Evolutionary conservation across 2,113 vertebrate species (phyloP).

Genomic region (Microtus pennsylvanicus): DNA sequence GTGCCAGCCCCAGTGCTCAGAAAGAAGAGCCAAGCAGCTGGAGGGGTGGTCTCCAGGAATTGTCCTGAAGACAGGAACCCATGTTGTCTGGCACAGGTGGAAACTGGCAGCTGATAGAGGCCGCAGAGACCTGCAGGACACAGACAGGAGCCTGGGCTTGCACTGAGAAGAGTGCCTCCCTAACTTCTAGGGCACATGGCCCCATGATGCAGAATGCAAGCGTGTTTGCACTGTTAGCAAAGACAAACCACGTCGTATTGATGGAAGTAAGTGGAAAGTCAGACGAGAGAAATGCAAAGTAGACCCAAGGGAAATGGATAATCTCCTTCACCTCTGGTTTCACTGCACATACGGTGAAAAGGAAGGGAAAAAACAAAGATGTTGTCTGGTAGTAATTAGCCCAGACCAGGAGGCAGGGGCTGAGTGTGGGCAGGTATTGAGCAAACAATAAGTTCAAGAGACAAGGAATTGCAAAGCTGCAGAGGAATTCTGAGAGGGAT

Average conservation of each 20-base stretch:
- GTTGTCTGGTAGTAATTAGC: not conserved
- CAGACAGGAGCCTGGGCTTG: not conserved
- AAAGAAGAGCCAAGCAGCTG: not conserved
- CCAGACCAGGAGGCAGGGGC: not conserved
- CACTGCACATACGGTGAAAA: not conserved
- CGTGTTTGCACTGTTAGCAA: not conserved
- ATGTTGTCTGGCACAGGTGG: fast-evolving
- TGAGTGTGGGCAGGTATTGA: not conserved
- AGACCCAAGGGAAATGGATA: not conserved
- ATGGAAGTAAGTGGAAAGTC: not conserved
- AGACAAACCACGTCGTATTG: not conserved
- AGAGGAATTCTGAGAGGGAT: not conserved
- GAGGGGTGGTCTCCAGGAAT: fast-evolving
- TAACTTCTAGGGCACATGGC: not conserved
- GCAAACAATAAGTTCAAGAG: not conserved
- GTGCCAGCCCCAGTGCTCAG: fast-evolving
- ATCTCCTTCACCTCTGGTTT: not conserved
- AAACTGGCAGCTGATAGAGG: not conserved
- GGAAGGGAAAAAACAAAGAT: not conserved
- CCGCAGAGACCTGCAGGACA: not conserved
- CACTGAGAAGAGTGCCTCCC: not conserved
- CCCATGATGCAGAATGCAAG: not conserved
- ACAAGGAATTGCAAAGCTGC: not conserved
- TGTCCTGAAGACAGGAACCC: not conserved
- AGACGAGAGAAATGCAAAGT: conserved; percentile 19